Evolutionary conservation across 2,888 invertebrate species (phyloP).

Genomic region (Bhutanitis thaidina): DNA sequence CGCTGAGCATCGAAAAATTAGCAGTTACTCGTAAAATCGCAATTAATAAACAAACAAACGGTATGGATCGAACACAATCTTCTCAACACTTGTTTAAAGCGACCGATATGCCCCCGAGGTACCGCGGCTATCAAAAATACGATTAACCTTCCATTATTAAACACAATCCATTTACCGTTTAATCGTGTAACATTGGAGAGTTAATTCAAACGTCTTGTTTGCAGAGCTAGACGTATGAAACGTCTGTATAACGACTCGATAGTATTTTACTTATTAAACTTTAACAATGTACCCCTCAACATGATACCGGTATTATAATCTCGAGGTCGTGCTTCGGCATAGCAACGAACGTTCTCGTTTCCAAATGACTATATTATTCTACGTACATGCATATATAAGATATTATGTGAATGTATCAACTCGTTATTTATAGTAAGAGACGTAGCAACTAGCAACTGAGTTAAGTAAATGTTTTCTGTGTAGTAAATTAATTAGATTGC

Average conservation of each 20-base stretch:
- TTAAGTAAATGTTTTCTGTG: background rate
- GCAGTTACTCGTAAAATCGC: too few species aligned
- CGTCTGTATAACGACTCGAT: slow-evolving; percentile 1
- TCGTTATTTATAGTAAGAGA: background rate
- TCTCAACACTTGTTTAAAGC: too few species aligned
- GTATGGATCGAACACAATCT: too few species aligned
- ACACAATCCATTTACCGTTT: too few species aligned
- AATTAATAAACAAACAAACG: too few species aligned
- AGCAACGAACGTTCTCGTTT: slow-evolving; percentile 15
- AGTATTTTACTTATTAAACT: slow-evolving; percentile 12
- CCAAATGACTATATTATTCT: background rate
- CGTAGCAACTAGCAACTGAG: slow-evolving; percentile 15
- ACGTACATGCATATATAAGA: background rate
- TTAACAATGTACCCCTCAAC: slow-evolving; percentile 13
- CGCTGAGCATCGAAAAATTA: too few species aligned
- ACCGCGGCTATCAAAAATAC: too few species aligned
- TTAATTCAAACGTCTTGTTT: too few species aligned
- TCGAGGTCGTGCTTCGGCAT: slow-evolving; percentile 16
- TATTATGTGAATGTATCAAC: background rate
- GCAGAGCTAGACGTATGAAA: background rate
- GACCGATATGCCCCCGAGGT: too few species aligned
- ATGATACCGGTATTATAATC: slow-evolving; percentile 18
- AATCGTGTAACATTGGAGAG: too few species aligned
- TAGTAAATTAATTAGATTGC: slow-evolving; percentile 3
- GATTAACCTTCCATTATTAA: too few species aligned